Base-by-base conservation (phyloP, 1,140 invertebrate species). In the Melitaea cinxia region DNA sequence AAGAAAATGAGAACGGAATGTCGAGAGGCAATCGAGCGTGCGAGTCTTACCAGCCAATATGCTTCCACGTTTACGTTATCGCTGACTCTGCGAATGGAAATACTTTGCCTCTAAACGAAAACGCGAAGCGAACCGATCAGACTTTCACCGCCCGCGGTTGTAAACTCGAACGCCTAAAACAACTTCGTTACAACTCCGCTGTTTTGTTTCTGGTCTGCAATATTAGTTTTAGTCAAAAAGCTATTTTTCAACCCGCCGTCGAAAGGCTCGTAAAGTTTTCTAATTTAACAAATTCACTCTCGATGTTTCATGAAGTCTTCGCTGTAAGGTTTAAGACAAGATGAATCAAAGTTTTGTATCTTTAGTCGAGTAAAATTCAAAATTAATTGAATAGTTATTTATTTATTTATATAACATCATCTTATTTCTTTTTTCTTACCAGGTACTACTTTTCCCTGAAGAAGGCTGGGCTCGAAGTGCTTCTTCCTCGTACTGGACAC, bases 401-500 rank as follows among this genome's bases (percentile, higher is more conserved):
- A 47, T 19, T 21, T 42, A 19, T 0, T 23, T 47, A 47, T n/a
- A 9, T n/a, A 23, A 21, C 23, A 2, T 23, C 42, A 23, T 7
- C 4, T 23, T n/a, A 23, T 47, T 47, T 47, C 19, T 37, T 58
- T 58, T 72, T 73, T 70, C 61, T 73, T 17, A 4, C 7, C 74
- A 96, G 95, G 94, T 97, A 56, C 92, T 96, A 65, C 91, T 97
- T 61, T 97, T 96, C 80, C 95, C 96, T 0, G 96, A 97, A 80
- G 96, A 97, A 83, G 95, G 96, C 12, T 97, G 96, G 95, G 96
- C 96, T 35, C 93, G 95, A 60, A 96, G 95, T 69, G 96, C 96
- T 17, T 94, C 95, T 24, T 96, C 95, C 65, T 95, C 95, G 23
- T 96, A 97, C 87, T 97, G 96, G 96, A 95, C 95, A n/a, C 92